Percentiles rank a stretch among this genome's conserved stretches.
Conservation (phyloP, 64 coral and sea anemone genomes). For the Stichodactyla helianthus region DNA sequence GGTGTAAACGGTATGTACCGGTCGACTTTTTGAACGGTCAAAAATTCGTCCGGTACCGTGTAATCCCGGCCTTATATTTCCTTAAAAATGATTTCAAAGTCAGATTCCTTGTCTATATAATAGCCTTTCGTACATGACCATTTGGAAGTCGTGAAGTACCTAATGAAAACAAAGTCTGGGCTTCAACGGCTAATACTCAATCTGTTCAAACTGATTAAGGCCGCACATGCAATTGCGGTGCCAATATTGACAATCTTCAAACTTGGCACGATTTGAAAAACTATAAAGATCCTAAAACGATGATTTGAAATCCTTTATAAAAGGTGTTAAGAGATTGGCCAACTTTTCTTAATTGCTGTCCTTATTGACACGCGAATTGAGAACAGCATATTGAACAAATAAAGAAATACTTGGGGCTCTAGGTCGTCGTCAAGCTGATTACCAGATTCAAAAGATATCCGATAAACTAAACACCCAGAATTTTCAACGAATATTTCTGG, state of each 20-base stretch:
- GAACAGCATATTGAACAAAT: neutral
- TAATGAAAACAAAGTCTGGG: neutral
- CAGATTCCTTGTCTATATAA: neutral
- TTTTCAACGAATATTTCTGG: neutral
- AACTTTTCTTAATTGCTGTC: constrained; percentile 10
- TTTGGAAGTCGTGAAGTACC: neutral
- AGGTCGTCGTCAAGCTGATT: constrained; percentile 9
- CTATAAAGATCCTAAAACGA: neutral
- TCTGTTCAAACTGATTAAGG: neutral
- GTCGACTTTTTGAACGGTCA: too few relatives aligned
- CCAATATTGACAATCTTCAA: too few relatives aligned
- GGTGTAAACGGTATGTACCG: too few relatives aligned
- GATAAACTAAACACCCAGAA: neutral
- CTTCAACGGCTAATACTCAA: neutral
- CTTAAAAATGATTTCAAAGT: neutral
- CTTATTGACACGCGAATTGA: constrained; percentile 5
- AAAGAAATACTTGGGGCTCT: neutral
- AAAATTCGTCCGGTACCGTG: too few relatives aligned
- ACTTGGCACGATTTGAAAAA: neutral
- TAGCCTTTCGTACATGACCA: neutral
- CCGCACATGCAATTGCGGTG: neutral
- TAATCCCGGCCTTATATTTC: too few relatives aligned
- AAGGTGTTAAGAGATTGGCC: constrained; percentile 8
- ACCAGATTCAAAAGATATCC: constrained; percentile 5
- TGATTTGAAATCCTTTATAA: neutral